Evolutionary conservation across 2,888 invertebrate genomes (phyloP).

Genomic region (Sminthurinus aureus): DNA sequence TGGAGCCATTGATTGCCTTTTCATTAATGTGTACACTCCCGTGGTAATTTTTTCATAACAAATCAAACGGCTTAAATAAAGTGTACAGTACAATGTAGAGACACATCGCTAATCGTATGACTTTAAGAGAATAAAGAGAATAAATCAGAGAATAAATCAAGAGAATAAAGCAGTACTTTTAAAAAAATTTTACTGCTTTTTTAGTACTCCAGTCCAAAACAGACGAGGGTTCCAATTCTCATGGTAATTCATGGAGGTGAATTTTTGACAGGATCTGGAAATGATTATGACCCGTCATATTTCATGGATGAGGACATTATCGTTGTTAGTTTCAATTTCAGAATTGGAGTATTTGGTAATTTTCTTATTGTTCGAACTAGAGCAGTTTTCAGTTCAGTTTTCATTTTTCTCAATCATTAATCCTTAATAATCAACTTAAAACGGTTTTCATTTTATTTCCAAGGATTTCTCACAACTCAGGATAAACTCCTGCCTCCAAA

Average conservation of each 20-base stretch:
- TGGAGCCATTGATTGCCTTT: constrained; percentile 49
- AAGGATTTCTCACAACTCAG: constrained; percentile 46
- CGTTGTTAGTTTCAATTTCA: constrained; percentile 47
- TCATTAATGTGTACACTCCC: constrained; percentile 49
- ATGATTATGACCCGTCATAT: constrained; percentile 43
- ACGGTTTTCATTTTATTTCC: neutral
- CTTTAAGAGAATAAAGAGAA: no score
- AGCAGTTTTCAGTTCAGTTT: no score
- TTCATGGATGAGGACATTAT: constrained; percentile 49
- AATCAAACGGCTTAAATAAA: no score
- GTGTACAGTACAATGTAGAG: no score
- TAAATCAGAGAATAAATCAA: no score
- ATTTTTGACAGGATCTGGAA: constrained; percentile 47
- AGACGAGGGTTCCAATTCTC: constrained; percentile 42
- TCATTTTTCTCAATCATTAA: no score
- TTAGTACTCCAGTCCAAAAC: constrained; percentile 34
- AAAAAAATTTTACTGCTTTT: neutral
- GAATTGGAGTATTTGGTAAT: constrained; percentile 44
- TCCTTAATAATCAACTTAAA: no score
- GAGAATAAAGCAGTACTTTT: neutral
- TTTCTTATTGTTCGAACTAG: no score
- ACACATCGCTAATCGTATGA: no score
- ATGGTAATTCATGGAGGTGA: constrained; percentile 48
- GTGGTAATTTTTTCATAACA: no score
- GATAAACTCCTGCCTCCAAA: constrained; percentile 45